phyloP scores from a whole-genome alignment of 2,888 invertebrate species.

The Perizoma affinitatum region DNA sequence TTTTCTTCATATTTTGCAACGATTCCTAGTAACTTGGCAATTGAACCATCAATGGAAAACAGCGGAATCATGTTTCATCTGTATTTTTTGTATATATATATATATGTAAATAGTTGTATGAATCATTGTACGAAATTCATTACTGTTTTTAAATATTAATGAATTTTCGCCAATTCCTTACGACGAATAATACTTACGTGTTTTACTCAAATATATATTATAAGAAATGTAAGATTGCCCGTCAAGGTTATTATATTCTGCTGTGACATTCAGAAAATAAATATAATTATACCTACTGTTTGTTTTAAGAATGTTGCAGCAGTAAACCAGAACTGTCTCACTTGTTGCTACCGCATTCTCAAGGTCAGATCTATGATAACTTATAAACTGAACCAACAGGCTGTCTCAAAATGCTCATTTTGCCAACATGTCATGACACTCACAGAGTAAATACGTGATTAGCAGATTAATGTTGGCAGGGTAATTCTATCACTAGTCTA shows the following conservation, averaged over 20 bases:
- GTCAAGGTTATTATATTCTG: neutral
- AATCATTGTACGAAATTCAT: no score
- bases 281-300: slow-evolving; percentile 49
- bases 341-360: slow-evolving; percentile 59
- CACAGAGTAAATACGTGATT: slow-evolving; percentile 54
- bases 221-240: no score
- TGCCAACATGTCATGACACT: slow-evolving; percentile 56
- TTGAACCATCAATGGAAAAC: no score
- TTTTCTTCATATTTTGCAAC: no score
- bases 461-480: slow-evolving; percentile 39
- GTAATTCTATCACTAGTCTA: slow-evolving; percentile 30
- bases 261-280: slow-evolving; percentile 17
- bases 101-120: no score
- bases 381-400: slow-evolving; percentile 50
- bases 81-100: no score
- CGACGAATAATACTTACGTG: neutral
- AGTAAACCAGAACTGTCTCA: no score
- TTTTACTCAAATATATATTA: neutral
- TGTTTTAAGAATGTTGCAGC: no score
- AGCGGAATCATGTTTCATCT: no score
- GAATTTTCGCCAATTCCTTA: no score
- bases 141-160: no score
- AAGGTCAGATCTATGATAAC: slow-evolving; percentile 71
- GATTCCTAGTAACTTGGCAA: no score
- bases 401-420: slow-evolving; percentile 56